These are phyloP conservation scores for Glyptemys insculpta DNA, from an alignment of 2,797 vertebrate species.

Conservation along the genomic window DNA sequence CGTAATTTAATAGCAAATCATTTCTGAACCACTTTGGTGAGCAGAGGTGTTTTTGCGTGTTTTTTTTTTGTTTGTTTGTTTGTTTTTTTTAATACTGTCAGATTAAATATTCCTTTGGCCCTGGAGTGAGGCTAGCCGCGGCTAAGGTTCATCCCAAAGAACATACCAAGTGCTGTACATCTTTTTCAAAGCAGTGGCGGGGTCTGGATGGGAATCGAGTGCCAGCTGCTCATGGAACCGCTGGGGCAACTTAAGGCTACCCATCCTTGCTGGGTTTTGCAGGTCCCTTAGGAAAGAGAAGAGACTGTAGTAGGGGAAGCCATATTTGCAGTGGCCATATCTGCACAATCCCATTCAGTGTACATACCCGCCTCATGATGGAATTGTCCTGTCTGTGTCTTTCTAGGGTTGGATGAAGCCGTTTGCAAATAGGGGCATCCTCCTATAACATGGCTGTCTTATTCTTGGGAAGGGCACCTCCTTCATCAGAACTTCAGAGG, in stretches of 20 bases:
- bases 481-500: background rate
- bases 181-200: background rate
- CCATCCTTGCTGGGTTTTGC: background rate
- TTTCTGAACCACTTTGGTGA: background rate
- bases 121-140: background rate
- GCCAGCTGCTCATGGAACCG: fast-evolving
- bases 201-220: background rate
- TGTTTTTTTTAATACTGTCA: background rate
- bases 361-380: too few species aligned
- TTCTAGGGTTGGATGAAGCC: background rate
- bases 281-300: background rate
- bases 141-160: background rate
- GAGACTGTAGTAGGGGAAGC: background rate
- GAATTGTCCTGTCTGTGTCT: background rate
- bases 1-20: background rate
- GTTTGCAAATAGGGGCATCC: background rate
- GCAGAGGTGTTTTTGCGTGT: background rate
- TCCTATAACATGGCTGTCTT: background rate
- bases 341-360: background rate
- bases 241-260: background rate
- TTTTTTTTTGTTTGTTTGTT: too few species aligned
- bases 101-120: background rate
- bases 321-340: background rate
- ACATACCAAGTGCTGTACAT: background rate
- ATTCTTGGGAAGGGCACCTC: background rate